Evolutionary conservation across 2,113 vertebrate species (phyloP).

Genomic region (Scalopus aquaticus): DNA sequence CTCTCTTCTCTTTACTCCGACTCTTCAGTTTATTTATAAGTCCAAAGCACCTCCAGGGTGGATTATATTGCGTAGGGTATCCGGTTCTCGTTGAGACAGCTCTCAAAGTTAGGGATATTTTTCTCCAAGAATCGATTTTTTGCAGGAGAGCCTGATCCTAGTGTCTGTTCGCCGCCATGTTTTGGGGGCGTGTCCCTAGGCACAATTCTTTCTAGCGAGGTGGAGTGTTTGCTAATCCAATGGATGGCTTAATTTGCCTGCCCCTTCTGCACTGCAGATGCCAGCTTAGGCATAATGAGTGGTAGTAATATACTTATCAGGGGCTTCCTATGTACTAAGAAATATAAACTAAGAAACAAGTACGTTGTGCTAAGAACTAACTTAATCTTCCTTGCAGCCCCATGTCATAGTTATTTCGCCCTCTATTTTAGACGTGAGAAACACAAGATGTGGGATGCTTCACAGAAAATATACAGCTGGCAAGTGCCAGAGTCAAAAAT

Average conservation of each 20-base stretch:
- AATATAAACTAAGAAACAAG: neutral
- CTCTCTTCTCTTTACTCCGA: too few species aligned
- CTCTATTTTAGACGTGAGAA: conserved; percentile 9
- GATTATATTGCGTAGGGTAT: too few species aligned
- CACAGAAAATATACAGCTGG: neutral
- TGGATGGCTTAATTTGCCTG: neutral
- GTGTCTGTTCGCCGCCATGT: too few species aligned
- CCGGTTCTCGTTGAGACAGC: too few species aligned
- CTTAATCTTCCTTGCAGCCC: neutral
- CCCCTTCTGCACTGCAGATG: neutral
- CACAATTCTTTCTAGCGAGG: neutral
- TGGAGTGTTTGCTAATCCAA: neutral
- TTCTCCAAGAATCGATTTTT: too few species aligned
- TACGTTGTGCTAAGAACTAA: neutral
- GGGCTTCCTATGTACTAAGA: neutral
- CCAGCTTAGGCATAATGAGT: neutral
- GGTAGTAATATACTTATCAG: neutral
- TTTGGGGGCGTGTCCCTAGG: too few species aligned
- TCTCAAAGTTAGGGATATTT: too few species aligned
- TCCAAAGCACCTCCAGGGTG: too few species aligned
- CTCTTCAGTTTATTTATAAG: too few species aligned
- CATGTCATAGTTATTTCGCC: neutral
- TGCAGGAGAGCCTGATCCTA: too few species aligned
- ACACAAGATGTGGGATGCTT: neutral
- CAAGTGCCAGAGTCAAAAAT: neutral